Base-by-base conservation (phyloP, 1,140 invertebrate genomes). In the Drosophila watanabei region DNA sequence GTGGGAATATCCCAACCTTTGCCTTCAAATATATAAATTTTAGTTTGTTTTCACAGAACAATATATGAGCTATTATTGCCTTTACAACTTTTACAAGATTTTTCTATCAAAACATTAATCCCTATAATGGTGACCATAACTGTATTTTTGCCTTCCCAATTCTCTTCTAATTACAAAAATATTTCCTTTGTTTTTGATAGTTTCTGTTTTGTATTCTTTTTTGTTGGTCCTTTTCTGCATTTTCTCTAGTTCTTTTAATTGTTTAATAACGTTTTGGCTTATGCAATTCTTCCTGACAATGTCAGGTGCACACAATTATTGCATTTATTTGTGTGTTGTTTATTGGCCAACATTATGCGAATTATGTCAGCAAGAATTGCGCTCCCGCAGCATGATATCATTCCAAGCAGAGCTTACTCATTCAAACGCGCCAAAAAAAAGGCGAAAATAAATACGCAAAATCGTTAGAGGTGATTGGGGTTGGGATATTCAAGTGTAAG, bases 361-460 rank as follows among this genome's bases (percentile, higher is more conserved):
- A 88, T 90, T 89, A 85, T 88, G 85, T 88, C 85, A 89, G 80
- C 69, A 18, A 16, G 11, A 49, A 45, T 59, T 18, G 28, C 39
- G 66, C 52, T 63, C 28, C 28, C 43, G 5, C 37, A 41, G 68
- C 51, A 76, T 89, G 85, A 89, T 89, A 89, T 89, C 85, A 89
- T 82, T 81, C 79, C 51, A 90, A 90, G 82, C 86, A 72, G 28
- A 90, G 86, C 85, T 89, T 81, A 89, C 75, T 90, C 85, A 89
- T 65, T 79, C 61, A 16, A 65, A 63, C 81, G 78, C 85, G 79
- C 85, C 86, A 89, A 88, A 84, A 75, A 72, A 72, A 18, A 18
- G 41, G 16, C 9, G 30, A 52, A 52, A 8, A 33, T 35, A 33
- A 32, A 46, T 16, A 57, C 54, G 65, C 49, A 51, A 79, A 69